These are phyloP conservation scores for Meliscaeva auricollis DNA, from an alignment of 2,888 invertebrate genomes.

Conservation along the genomic window DNA sequence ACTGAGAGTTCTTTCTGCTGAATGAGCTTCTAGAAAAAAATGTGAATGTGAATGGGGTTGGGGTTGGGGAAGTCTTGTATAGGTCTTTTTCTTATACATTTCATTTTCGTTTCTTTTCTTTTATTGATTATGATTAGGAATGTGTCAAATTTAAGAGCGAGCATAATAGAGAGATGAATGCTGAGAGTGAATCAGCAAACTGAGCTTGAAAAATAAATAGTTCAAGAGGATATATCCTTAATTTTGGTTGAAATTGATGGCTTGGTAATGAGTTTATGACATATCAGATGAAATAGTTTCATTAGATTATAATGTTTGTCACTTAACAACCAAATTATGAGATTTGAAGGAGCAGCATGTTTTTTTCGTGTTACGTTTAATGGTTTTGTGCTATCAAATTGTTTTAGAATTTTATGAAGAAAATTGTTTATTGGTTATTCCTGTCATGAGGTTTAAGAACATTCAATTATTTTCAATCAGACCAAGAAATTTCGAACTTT, in stretches of 20 bases:
- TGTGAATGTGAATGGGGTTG: too few species aligned
- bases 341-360: not conserved
- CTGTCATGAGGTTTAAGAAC: too few species aligned
- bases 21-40: not conserved
- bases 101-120: not conserved
- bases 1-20: conserved; percentile 32
- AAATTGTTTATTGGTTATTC: too few species aligned
- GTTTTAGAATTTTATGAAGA: too few species aligned
- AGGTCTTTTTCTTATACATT: not conserved
- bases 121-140: conserved; percentile 55
- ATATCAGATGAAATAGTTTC: conserved; percentile 27
- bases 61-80: not conserved
- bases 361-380: conserved; percentile 1
- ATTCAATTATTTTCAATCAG: too few species aligned
- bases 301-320: conserved; percentile 25
- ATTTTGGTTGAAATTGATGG: conserved; percentile 39
- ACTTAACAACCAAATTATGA: conserved; percentile 37
- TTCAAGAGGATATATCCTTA: conserved; percentile 14
- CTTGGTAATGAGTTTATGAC: conserved; percentile 31
- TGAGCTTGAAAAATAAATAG: not conserved
- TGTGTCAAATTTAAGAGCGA: conserved; percentile 66
- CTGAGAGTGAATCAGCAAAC: conserved; percentile 50
- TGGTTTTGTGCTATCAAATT: not conserved
- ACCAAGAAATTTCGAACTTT: too few species aligned
- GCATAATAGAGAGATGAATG: conserved; percentile 51